Evolutionary conservation across 2,797 vertebrate genomes (phyloP).

Genomic region (Leucoraja ocellata): DNA sequence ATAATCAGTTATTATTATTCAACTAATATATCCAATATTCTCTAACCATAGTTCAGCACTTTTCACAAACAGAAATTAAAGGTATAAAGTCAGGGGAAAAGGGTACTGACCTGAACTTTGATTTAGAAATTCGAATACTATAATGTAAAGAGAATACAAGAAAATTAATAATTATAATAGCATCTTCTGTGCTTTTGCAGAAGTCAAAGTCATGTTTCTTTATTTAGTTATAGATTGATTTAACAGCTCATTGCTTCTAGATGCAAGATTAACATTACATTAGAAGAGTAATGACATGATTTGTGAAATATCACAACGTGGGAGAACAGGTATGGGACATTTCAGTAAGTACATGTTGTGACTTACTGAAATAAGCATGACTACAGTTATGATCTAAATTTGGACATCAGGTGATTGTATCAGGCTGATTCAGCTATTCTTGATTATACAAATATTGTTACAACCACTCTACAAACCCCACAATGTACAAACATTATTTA

Average conservation of each 20-base stretch:
- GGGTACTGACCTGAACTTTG: constrained; percentile 94
- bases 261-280: background rate
- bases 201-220: background rate
- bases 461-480: background rate
- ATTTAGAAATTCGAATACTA: constrained; percentile 96
- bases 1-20: background rate
- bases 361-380: background rate
- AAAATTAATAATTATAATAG: constrained; percentile 8
- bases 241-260: background rate
- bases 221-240: background rate
- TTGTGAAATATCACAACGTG: background rate
- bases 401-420: background rate
- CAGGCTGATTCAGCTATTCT: background rate
- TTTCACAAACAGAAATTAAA: background rate
- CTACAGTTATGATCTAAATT: background rate
- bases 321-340: background rate
- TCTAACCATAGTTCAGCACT: background rate
- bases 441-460: background rate
- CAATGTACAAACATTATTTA: background rate
- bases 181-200: background rate
- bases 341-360: background rate
- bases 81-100: background rate
- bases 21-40: background rate
- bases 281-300: background rate
- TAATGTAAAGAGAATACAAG: constrained; percentile 56